phyloP scores from a whole-genome alignment of 2,797 vertebrate genomes.

The Enteromius fasciolatus region DNA sequence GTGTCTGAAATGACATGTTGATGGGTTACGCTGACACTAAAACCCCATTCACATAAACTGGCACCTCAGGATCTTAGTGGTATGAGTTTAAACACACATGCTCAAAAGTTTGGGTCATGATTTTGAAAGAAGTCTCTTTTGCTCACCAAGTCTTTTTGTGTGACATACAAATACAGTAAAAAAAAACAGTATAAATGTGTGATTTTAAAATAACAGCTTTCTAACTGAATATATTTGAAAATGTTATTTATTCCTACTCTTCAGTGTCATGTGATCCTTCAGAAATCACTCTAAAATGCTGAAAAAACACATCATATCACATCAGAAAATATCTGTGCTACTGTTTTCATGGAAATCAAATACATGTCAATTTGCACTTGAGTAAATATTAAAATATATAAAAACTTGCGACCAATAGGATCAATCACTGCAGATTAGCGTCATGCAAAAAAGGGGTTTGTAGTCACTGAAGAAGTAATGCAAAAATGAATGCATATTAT shows the following conservation, averaged over 20 bases:
- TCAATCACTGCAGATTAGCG: too few species aligned
- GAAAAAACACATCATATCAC: background rate
- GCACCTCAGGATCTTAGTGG: background rate
- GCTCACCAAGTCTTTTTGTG: background rate
- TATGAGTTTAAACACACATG: background rate
- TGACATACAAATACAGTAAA: background rate
- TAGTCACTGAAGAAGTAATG: too few species aligned
- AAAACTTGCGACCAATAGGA: too few species aligned
- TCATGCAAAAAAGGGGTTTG: too few species aligned
- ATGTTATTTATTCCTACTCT: background rate
- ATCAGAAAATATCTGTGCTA: background rate
- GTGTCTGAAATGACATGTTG: constrained; percentile 38
- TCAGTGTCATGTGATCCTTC: background rate
- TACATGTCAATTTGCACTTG: background rate
- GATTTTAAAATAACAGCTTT: background rate
- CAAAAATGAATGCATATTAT: too few species aligned
- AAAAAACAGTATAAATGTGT: background rate
- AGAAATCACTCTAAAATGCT: background rate
- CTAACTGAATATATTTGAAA: background rate
- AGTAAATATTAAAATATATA: background rate
- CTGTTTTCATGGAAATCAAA: background rate
- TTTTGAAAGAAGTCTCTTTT: background rate
- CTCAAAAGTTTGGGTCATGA: background rate
- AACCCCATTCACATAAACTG: background rate
- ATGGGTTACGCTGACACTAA: constrained; percentile 30